phyloP scores from a whole-genome alignment of 2,888 invertebrate genomes.

The Hydrotaea diabolus region DNA sequence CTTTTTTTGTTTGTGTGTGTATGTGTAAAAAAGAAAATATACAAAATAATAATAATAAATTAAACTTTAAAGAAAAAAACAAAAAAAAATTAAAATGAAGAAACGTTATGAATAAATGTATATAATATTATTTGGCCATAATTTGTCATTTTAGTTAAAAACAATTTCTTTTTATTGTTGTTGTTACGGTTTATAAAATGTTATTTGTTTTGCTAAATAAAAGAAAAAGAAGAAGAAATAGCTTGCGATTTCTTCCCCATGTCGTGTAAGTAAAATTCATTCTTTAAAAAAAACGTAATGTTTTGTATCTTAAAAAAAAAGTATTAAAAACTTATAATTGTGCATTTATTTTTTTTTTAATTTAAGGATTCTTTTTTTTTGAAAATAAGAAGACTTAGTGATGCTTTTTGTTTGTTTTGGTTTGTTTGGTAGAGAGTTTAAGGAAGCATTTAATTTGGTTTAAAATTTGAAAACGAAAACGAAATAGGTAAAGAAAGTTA shows the following conservation, averaged over 20 bases:
- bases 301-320: constrained; percentile 38
- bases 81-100: constrained; percentile 42
- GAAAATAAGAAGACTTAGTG: constrained; percentile 65
- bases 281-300: constrained; percentile 2
- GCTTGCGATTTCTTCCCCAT: neutral
- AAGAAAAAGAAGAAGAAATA: neutral
- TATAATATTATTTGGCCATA: constrained; percentile 67
- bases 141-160: constrained; percentile 67
- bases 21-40: constrained; percentile 17
- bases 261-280: constrained; percentile 62
- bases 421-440: constrained; percentile 65
- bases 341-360: constrained; percentile 51
- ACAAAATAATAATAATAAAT: constrained; percentile 58
- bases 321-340: constrained; percentile 51
- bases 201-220: constrained; percentile 35
- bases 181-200: constrained; percentile 35
- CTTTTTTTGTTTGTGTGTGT: constrained; percentile 21
- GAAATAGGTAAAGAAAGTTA: constrained; percentile 2
- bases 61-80: constrained; percentile 57
- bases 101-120: constrained; percentile 34
- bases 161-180: constrained; percentile 26
- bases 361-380: constrained; percentile 45
- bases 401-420: constrained; percentile 49
- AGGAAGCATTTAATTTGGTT: constrained; percentile 60
- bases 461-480: constrained; percentile 9